Percentiles rank a stretch among this genome's conserved stretches.
Conservation (phyloP, 2,888 invertebrate species). For the Thera britannica region DNA sequence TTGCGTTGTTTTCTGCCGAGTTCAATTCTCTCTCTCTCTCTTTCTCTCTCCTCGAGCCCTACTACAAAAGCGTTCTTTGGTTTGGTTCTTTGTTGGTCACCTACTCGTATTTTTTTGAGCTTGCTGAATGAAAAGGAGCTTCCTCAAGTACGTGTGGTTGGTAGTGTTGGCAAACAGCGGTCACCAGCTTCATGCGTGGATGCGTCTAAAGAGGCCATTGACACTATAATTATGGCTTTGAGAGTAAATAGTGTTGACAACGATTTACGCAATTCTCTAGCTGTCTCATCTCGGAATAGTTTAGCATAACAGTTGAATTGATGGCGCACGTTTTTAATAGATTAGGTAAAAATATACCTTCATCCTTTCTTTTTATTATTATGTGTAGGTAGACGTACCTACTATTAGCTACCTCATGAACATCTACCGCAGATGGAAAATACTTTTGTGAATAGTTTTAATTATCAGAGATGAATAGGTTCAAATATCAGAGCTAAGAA, state of each 20-base stretch:
- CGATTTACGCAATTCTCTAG: constrained; percentile 23
- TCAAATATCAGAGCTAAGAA: too few species aligned
- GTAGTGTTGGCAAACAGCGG: background rate
- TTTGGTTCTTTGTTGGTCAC: too few species aligned
- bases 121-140: too few species aligned
- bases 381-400: background rate
- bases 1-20: too few species aligned
- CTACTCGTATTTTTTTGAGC: too few species aligned
- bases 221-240: constrained; percentile 24
- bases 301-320: constrained; percentile 17
- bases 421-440: too few species aligned
- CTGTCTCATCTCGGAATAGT: constrained; percentile 18
- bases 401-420: too few species aligned
- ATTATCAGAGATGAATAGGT: too few species aligned
- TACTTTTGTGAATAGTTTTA: too few species aligned
- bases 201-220: constrained; percentile 20
- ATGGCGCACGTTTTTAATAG: constrained; percentile 4
- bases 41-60: too few species aligned
- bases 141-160: background rate
- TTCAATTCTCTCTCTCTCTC: too few species aligned
- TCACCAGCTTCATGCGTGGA: constrained; percentile 4
- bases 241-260: constrained; percentile 30
- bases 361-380: background rate
- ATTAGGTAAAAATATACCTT: background rate
- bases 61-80: too few species aligned